Conservation (phyloP, 2,113 vertebrate species). For the Lagopus muta region DNA sequence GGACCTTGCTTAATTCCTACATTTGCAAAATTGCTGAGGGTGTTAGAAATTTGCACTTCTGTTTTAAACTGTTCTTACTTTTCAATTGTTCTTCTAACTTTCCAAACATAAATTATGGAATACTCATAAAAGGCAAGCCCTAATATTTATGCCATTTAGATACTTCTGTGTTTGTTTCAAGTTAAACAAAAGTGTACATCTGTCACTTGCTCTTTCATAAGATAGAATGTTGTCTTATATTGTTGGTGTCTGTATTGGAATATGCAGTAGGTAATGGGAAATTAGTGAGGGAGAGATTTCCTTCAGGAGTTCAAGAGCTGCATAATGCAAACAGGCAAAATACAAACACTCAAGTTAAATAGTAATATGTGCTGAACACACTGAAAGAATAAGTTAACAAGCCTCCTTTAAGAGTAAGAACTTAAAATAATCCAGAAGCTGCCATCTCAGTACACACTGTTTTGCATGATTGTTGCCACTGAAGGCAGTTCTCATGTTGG, state of each 20-base stretch:
- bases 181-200: neutral
- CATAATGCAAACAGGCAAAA: neutral
- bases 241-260: neutral
- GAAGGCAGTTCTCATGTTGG: neutral
- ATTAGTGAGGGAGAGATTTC: neutral
- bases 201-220: neutral
- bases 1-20: neutral
- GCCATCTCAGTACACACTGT: neutral
- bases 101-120: neutral
- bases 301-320: neutral
- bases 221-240: neutral
- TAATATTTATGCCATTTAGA: neutral
- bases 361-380: neutral
- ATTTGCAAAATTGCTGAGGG: neutral
- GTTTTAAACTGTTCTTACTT: too few species aligned
- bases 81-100: neutral
- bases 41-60: neutral
- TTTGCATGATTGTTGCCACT: neutral
- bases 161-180: neutral
- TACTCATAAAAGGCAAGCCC: neutral
- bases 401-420: neutral
- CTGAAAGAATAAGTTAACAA: neutral
- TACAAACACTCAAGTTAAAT: neutral
- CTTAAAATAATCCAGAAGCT: neutral
- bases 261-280: neutral